phyloP scores from a whole-genome alignment of 1,140 invertebrate genomes.

The Aphis gossypii region DNA sequence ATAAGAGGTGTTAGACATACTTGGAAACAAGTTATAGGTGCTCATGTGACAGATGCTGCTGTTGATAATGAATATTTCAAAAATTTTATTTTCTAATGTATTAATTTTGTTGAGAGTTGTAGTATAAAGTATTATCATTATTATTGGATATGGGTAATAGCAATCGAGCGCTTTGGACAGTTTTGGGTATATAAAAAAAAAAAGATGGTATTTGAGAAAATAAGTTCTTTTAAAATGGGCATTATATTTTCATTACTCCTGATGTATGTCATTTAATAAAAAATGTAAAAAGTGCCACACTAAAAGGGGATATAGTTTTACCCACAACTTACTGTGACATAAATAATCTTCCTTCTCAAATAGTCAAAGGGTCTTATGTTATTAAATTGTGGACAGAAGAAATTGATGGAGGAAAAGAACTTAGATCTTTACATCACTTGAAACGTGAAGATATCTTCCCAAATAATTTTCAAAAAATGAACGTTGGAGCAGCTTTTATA shows the following conservation, averaged over 20 bases:
- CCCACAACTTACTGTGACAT: background rate
- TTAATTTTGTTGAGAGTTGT: background rate
- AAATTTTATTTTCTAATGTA: background rate
- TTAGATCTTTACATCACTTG: background rate
- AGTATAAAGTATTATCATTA: background rate
- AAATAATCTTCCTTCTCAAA: background rate
- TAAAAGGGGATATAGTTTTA: constrained; percentile 1
- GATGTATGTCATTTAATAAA: background rate
- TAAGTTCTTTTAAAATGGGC: background rate
- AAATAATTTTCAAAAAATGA: too few relatives aligned
- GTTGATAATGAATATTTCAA: background rate
- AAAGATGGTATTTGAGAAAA: background rate
- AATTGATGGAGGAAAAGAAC: background rate
- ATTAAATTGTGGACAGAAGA: background rate
- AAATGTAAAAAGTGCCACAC: background rate
- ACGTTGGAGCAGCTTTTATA: too few relatives aligned
- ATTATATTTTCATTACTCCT: background rate
- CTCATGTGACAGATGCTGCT: background rate
- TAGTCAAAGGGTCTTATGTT: background rate
- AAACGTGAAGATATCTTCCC: background rate
- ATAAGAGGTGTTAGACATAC: background rate
- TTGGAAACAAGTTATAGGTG: background rate
- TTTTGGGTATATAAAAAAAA: background rate
- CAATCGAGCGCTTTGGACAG: background rate
- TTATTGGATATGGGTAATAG: background rate